phyloP scores from a whole-genome alignment of 2,888 invertebrate species.

The Drosophila prolongata region DNA sequence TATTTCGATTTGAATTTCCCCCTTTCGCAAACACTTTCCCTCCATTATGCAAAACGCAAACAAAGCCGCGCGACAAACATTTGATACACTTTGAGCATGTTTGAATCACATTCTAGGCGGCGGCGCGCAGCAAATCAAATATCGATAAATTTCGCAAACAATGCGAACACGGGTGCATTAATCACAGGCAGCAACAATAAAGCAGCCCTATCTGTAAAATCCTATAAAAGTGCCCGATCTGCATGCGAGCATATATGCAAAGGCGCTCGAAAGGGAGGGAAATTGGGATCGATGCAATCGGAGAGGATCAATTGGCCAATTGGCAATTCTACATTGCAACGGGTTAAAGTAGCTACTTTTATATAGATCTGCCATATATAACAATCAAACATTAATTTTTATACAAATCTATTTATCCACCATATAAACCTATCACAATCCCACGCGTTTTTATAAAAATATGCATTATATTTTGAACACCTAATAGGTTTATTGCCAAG shows the following conservation, averaged over 20 bases:
- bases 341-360: not conserved
- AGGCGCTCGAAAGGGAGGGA: slow-evolving; percentile 5
- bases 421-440: no score
- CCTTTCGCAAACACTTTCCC: slow-evolving; percentile 16
- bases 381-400: no score
- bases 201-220: slow-evolving; percentile 24
- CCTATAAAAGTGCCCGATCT: slow-evolving; percentile 6
- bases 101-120: slow-evolving; percentile 21
- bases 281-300: not conserved
- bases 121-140: slow-evolving; percentile 65
- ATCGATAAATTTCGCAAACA: slow-evolving; percentile 73
- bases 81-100: slow-evolving; percentile 64
- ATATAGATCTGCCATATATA: no score
- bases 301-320: slow-evolving; percentile 48
- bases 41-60: slow-evolving; percentile 74
- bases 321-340: not conserved
- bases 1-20: slow-evolving; percentile 4
- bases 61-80: slow-evolving; percentile 77
- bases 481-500: no score
- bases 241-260: slow-evolving; percentile 26
- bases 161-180: slow-evolving; percentile 66
- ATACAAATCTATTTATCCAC: no score
- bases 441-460: no score
- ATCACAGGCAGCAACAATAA: slow-evolving; percentile 57
- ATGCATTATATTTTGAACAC: no score